Conservation (phyloP, 2,113 vertebrate genomes). For the Varanus komodoensis region DNA sequence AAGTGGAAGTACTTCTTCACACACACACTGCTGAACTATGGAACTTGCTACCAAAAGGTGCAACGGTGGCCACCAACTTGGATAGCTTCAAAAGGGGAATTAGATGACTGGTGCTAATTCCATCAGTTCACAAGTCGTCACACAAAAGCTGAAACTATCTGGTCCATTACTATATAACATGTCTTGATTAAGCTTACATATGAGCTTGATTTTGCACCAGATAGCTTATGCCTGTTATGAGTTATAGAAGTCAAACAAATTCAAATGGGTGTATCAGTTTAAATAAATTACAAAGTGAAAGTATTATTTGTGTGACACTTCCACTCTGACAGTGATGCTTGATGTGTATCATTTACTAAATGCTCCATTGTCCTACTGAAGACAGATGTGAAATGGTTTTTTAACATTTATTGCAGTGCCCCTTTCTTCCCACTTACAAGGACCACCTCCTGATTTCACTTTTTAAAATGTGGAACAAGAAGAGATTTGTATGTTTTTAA, state of each 20-base stretch:
- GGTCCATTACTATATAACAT: background rate
- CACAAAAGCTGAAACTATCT: conserved; percentile 6
- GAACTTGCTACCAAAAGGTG: too few species aligned
- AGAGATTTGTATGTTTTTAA: conserved; percentile 51
- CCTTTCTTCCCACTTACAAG: conserved; percentile 41
- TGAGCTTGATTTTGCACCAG: background rate
- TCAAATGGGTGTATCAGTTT: background rate
- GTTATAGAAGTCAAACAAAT: conserved; percentile 32
- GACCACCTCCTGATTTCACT: conserved; percentile 47
- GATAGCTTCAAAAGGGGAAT: background rate
- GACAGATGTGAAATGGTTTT: conserved; percentile 45
- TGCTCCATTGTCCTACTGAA: conserved; percentile 53
- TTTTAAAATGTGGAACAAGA: conserved; percentile 41
- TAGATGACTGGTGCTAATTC: background rate
- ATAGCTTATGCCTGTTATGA: background rate
- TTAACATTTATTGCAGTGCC: conserved; percentile 22
- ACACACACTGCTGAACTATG: too few species aligned
- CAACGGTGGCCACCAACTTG: too few species aligned
- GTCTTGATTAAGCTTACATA: conserved; percentile 8
- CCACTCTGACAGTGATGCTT: conserved; percentile 34
- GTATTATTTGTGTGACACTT: conserved; percentile 31
- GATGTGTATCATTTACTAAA: conserved; percentile 50
- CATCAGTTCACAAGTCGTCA: conserved; percentile 1
- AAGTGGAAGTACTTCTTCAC: too few species aligned
- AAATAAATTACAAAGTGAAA: conserved; percentile 33